Evolutionary conservation across 2,113 vertebrate species (phyloP), one percentile per base, ranked within the genome.

Genomic region (Cepphus grylle): DNA sequence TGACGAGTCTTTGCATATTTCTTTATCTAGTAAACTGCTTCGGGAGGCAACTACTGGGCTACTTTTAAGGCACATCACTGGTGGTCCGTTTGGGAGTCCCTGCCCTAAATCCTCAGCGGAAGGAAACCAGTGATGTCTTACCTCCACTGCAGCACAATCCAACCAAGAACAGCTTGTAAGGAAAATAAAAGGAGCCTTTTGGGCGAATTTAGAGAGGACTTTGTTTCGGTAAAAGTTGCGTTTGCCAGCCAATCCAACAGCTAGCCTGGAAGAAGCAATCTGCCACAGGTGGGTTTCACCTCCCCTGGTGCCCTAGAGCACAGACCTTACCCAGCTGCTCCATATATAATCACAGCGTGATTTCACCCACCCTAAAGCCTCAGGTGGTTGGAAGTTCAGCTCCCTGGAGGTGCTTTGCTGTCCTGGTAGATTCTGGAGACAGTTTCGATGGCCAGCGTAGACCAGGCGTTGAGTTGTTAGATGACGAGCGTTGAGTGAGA

Each of bases 311-410:
- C 22, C 53, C 71, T 18, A 27, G 86, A 62, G 5, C 50, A 43
- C 36, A 36, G 56, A n/a, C 26, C 42, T 80, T 27, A 55, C 2
- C 47, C 73, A 69, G 32, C 15, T 42, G 23, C 56, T 86, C 47
- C 6, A 0, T 3, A 2, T 3, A 11, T 2, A 56, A 70, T 19
- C 30, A 36, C 53, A 63, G 22, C 15, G 15, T 25, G 29, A 45
- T 70, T 77, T 43, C 14, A 67, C 30, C 12, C n/a, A 55, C 23
- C 27, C 8, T 30, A 25, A 52, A 63, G 8, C 53, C 36, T 52
- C 36, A 1, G 4, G 2, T 3, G 7, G 4, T 1, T 72, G 22
- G 43, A 61, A 80, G 22, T 13, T 42, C 65, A 62, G 21, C 22
- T 25, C 25, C 50, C 19, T 32, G 49, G 65, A 49, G 34, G 22